Evolutionary conservation across 2,797 vertebrate species (phyloP).

Genomic region (Myotis vivesi): DNA sequence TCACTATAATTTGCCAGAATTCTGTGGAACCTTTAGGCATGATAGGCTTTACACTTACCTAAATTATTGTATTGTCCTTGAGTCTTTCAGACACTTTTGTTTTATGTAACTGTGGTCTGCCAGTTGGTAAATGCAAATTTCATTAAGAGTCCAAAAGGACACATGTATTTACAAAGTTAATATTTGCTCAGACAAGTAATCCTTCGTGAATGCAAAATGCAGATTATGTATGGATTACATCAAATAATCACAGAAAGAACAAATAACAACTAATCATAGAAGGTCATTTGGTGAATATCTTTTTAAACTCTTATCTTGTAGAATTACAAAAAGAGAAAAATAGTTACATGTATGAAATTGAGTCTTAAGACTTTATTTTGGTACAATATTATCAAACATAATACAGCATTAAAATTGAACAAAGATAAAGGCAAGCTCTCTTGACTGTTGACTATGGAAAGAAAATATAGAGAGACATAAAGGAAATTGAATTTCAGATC

Average conservation of each 20-base stretch:
- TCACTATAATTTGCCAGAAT: neutral
- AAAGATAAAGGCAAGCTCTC: slow-evolving; percentile 63
- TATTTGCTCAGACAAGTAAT: slow-evolving; percentile 48
- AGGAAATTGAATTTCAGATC: slow-evolving; percentile 76
- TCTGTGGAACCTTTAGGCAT: neutral
- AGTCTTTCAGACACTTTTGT: slow-evolving; percentile 1
- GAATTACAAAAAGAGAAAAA: slow-evolving; percentile 45
- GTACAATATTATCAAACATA: slow-evolving; percentile 44
- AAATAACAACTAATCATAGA: slow-evolving; percentile 43
- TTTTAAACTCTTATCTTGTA: slow-evolving; percentile 24
- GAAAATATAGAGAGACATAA: slow-evolving; percentile 64
- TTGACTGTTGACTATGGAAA: slow-evolving; percentile 43
- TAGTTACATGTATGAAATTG: slow-evolving; percentile 23
- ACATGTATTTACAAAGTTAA: slow-evolving; percentile 18
- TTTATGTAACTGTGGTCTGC: neutral
- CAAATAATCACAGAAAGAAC: slow-evolving; percentile 22
- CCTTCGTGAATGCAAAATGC: slow-evolving; percentile 24
- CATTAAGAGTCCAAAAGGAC: slow-evolving; percentile 23
- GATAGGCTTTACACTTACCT: neutral
- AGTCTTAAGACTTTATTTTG: neutral
- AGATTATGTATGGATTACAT: slow-evolving; percentile 38
- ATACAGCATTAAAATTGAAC: slow-evolving; percentile 67
- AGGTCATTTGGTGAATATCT: slow-evolving; percentile 50
- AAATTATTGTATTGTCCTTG: slow-evolving; percentile 40
- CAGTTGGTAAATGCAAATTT: slow-evolving; percentile 44